phyloP scores from a whole-genome alignment of 2,888 invertebrate genomes.

The Phragmatobia fuliginosa region DNA sequence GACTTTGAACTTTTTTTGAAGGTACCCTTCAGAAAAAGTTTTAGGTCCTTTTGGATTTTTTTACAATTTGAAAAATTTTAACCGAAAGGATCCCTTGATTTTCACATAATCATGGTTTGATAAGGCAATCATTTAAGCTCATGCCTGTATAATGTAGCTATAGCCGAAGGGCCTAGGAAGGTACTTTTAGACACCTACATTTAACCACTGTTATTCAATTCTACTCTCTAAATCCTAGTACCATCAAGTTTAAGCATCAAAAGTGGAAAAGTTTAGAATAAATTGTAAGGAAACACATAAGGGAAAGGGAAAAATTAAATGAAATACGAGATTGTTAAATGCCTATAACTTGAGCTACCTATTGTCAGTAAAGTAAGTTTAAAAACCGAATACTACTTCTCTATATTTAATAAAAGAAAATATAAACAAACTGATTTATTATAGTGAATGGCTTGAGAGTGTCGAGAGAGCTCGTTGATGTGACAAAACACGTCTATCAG shows the following conservation, averaged over 20 bases:
- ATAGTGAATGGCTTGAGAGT: slow-evolving; percentile 53
- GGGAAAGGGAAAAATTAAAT: not conserved
- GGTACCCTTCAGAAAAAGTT: too few relatives aligned
- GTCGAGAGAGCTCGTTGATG: slow-evolving; percentile 55
- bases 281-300: not conserved
- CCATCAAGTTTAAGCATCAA: not conserved
- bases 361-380: not conserved
- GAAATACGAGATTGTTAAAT: not conserved
- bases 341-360: not conserved
- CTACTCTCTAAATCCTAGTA: not conserved
- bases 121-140: not conserved
- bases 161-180: not conserved
- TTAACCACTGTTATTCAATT: not conserved
- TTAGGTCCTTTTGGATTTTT: too few relatives aligned
- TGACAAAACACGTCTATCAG: slow-evolving; percentile 78
- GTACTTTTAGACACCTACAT: not conserved
- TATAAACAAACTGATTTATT: slow-evolving; percentile 57
- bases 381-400: too few relatives aligned
- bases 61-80: too few relatives aligned
- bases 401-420: not conserved
- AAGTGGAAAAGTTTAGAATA: not conserved
- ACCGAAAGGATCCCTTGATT: not conserved
- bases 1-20: too few relatives aligned
- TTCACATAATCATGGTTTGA: not conserved
- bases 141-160: not conserved